Conservation (phyloP, 2,797 vertebrate genomes). For the Psittacula echo region DNA sequence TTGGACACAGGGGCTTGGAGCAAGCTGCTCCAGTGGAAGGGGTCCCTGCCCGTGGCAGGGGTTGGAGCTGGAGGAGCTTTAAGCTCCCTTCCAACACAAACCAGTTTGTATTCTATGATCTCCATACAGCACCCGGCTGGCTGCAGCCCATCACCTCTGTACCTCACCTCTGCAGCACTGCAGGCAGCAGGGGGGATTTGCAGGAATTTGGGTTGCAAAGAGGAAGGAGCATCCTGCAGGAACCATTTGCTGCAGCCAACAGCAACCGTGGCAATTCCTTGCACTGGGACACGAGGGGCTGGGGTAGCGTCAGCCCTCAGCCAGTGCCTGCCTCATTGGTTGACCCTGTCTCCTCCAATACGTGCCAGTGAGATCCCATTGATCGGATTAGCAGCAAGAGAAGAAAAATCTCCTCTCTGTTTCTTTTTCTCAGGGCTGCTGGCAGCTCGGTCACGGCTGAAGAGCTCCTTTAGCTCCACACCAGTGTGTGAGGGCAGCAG, state of each 20-base stretch:
- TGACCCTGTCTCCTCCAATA: background rate
- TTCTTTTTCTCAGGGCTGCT: background rate
- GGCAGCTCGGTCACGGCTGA: background rate
- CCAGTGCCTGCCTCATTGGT: background rate
- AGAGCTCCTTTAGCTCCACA: accelerated
- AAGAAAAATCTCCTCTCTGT: background rate
- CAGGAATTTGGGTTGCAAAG: background rate
- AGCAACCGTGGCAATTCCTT: background rate
- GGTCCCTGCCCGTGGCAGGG: background rate
- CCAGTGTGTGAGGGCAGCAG: accelerated
- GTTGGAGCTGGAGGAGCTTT: background rate
- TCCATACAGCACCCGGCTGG: background rate
- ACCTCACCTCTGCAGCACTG: background rate
- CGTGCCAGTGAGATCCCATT: background rate
- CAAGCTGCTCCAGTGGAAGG: background rate
- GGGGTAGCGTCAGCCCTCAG: background rate
- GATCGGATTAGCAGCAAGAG: slow-evolving; percentile 7
- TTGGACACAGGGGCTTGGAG: background rate
- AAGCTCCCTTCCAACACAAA: background rate
- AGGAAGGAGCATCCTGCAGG: background rate
- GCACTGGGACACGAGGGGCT: background rate
- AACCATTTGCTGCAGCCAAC: background rate
- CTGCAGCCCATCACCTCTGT: background rate
- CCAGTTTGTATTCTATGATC: background rate
- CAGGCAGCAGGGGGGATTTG: background rate